Base-by-base conservation (phyloP, 1,140 invertebrate genomes). In the Ladona fulva region DNA sequence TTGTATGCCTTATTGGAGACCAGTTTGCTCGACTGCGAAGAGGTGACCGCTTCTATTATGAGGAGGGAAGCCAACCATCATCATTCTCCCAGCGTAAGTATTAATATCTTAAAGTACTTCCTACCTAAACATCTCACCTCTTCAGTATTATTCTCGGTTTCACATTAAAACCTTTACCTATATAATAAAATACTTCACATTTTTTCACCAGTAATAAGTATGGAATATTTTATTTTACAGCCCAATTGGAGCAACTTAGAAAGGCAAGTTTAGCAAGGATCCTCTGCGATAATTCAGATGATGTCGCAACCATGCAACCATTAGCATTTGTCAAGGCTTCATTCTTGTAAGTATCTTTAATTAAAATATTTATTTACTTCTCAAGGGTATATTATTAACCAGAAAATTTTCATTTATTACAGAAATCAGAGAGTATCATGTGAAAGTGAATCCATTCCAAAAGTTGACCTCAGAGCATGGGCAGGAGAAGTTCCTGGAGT, bases 1-100 rank as follows among this genome's bases (percentile, higher is more conserved):
- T 90, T 78, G 84, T 86, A 19, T 91, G 90, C 80, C 84, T 92
- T 10, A 85, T 92, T 24, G 89, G 86, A 29, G 89, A 89, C 80
- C 91, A 92, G 81, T 89, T 89, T 82, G 86, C 87, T 14, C 83
- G 88, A 25, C 82, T 88, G 25, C 81, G 85, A 79, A 80, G 85
- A 25, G 88, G 87, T 0, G 88, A 89, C 80, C 80, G 86, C 74
- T 89, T 87, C 78, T 89, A 86, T 80, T 89, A 89, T 78, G 88
- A 90, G 79, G 88, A 89, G 81, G 83, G 81, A 0, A 83, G 83
- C 24, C 84, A 87, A 79, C 82, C 82, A 5, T 85, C 86, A 25
- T 84, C 87, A 6, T 90, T 90, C 80, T 85, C 85, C 0, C 81
- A 83, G 78, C 84, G 86, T 87, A 83, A 82, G 78, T 74, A 74